phyloP scores from a whole-genome alignment of 2,797 vertebrate species.

The Danio tinwini region DNA sequence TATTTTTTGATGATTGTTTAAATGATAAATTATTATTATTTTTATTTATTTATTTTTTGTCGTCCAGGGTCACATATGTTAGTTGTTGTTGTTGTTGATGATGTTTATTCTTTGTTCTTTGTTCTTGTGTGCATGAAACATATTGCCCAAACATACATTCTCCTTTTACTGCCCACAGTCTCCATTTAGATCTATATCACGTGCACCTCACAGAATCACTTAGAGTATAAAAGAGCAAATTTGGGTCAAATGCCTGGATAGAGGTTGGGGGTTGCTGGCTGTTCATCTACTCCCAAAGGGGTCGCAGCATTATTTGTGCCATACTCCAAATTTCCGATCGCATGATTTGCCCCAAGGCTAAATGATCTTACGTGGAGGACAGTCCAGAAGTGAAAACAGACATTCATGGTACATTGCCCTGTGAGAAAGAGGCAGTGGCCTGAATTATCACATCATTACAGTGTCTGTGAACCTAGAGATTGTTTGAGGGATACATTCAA shows the following conservation, averaged over 20 bases:
- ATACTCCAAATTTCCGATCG: not conserved
- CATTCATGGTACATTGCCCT: slow-evolving; percentile 7
- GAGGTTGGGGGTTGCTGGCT: slow-evolving; percentile 2
- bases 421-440: slow-evolving; percentile 31
- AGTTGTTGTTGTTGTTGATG: no score
- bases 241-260: slow-evolving; percentile 14
- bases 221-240: slow-evolving; percentile 5
- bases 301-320: not conserved
- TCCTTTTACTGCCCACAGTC: not conserved
- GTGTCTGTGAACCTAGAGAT: slow-evolving; percentile 10
- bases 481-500: not conserved
- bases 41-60: no score
- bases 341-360: not conserved
- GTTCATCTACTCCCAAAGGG: not conserved
- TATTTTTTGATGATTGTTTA: no score
- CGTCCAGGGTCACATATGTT: no score
- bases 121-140: not conserved
- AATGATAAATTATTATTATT: no score
- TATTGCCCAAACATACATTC: not conserved
- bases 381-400: not conserved
- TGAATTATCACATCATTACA: not conserved
- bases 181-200: not conserved
- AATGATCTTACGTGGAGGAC: not conserved
- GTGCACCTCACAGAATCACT: slow-evolving; percentile 1
- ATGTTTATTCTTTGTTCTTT: no score